These are phyloP conservation scores for Odobenus rosmarus DNA, from an alignment of 2,113 vertebrate species.

Conservation along the genomic window DNA sequence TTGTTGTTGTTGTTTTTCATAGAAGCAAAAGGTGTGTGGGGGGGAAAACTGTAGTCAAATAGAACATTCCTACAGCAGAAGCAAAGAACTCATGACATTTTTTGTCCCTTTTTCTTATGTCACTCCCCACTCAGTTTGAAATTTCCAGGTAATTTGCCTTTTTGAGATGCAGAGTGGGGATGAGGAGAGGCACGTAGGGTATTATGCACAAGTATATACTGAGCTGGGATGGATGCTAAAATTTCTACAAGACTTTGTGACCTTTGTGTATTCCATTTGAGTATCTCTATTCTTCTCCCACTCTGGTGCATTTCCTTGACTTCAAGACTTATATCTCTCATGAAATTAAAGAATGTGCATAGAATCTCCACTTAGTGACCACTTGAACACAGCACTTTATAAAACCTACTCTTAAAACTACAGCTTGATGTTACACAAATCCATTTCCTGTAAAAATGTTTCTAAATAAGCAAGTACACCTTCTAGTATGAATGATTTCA, in stretches of 20 bases:
- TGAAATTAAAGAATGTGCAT: constrained; percentile 37
- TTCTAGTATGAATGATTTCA: not conserved
- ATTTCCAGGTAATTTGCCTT: not conserved
- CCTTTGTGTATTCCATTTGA: not conserved
- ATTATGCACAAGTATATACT: fast-evolving
- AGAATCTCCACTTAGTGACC: not conserved
- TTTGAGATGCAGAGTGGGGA: not conserved
- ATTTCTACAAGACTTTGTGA: not conserved
- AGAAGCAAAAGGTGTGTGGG: not conserved
- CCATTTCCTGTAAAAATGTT: constrained; percentile 9
- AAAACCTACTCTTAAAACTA: constrained; percentile 28
- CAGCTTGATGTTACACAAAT: not conserved
- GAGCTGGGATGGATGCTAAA: not conserved
- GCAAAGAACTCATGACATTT: not conserved
- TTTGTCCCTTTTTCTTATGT: not conserved
- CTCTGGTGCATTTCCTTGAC: not conserved
- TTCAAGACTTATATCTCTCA: not conserved
- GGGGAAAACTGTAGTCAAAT: not conserved
- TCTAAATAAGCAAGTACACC: constrained; percentile 34
- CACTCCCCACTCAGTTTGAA: not conserved
- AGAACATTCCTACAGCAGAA: not conserved
- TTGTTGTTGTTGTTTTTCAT: not conserved
- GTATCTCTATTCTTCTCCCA: not conserved
- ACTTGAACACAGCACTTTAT: not conserved
- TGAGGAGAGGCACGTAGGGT: fast-evolving